Conservation (phyloP, 2,888 invertebrate genomes). For the Priocnemis perturbator region DNA sequence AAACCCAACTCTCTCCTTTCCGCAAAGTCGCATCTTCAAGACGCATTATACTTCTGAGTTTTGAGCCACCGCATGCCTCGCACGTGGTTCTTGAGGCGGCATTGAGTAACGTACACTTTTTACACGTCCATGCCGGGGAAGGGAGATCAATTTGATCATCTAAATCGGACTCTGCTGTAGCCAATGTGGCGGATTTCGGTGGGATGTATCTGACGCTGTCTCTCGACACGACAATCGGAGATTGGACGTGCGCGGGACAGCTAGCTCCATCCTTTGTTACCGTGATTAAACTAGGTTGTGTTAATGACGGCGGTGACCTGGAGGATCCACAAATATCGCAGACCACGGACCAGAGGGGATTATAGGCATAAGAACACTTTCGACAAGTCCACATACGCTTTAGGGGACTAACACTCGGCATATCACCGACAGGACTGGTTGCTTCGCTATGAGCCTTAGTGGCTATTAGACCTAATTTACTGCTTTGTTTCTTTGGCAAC, state of each 20-base stretch:
- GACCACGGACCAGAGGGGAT: conserved; percentile 86
- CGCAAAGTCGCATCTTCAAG: conserved; percentile 83
- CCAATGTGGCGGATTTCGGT: conserved; percentile 71
- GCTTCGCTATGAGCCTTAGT: conserved; percentile 67
- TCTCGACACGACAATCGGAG: conserved; percentile 71
- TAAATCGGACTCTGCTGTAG: conserved; percentile 74
- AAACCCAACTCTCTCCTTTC: conserved; percentile 84
- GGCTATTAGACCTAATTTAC: conserved; percentile 60
- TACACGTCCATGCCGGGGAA: conserved; percentile 84
- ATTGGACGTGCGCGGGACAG: conserved; percentile 68
- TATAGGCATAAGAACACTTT: conserved; percentile 92
- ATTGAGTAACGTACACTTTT: conserved; percentile 92
- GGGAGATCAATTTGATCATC: conserved; percentile 80
- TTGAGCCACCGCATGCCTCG: conserved; percentile 91
- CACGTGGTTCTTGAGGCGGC: conserved; percentile 83
- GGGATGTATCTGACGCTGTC: conserved; percentile 74
- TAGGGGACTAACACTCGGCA: conserved; percentile 62
- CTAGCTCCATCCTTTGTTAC: conserved; percentile 78
- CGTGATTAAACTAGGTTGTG: conserved; percentile 83
- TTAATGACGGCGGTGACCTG: conserved; percentile 79
- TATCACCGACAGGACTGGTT: conserved; percentile 66
- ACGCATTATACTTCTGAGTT: conserved; percentile 81
- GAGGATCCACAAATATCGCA: conserved; percentile 90
- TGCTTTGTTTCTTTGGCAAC: conserved; percentile 72
- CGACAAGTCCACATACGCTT: conserved; percentile 90